phyloP scores from a whole-genome alignment of 35 echinoderm and acorn worm genomes.

The Strongylocentrotus purpuratus region DNA sequence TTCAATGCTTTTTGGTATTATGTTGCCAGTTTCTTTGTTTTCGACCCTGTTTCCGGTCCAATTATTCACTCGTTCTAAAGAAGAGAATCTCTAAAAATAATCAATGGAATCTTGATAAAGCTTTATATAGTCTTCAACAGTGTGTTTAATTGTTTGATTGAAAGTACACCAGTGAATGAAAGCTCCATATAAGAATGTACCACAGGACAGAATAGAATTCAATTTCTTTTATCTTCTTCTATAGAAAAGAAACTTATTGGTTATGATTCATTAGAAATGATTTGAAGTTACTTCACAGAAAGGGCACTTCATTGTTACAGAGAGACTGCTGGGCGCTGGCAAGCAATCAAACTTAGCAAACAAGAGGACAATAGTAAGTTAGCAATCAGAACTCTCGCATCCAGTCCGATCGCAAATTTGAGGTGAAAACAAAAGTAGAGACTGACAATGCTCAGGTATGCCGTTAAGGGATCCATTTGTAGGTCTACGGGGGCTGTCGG shows the following conservation, averaged over 20 bases:
- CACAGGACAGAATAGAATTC: neutral
- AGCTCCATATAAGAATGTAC: neutral
- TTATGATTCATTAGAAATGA: slow-evolving; percentile 19
- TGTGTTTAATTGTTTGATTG: neutral
- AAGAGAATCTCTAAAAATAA: no score
- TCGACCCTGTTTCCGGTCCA: no score
- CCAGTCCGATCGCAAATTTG: neutral
- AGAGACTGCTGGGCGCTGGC: neutral
- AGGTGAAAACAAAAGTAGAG: slow-evolving; percentile 2
- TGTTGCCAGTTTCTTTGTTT: no score
- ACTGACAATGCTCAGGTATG: neutral
- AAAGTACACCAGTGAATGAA: neutral
- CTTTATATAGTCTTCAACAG: neutral
- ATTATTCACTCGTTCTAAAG: no score
- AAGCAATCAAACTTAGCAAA: slow-evolving; percentile 1
- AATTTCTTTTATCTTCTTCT: neutral
- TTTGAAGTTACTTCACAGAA: neutral
- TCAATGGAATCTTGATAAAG: no score
- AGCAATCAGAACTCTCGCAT: neutral
- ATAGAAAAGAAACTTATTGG: neutral
- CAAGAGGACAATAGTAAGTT: neutral
- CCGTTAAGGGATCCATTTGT: neutral
- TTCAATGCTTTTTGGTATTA: no score
- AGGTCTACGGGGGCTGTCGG: neutral
- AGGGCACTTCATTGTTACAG: neutral